Evolutionary conservation across 1,140 invertebrate species (phyloP).

Genomic region (Arion vulgaris): DNA sequence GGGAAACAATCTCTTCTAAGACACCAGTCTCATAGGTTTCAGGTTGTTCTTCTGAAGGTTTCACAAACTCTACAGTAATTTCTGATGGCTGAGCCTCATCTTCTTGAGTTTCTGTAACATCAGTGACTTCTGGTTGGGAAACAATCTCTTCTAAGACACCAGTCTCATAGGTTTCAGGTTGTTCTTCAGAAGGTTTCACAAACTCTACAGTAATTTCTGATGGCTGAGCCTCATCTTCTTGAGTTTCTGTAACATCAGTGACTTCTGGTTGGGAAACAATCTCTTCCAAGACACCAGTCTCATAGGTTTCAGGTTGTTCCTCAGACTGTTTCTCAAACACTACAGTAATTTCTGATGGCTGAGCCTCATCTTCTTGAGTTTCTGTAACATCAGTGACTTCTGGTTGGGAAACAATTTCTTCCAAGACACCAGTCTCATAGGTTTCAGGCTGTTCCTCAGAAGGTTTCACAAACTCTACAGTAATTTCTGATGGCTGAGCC

Average conservation of each 20-base stretch:
- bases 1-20: slow-evolving; percentile 22
- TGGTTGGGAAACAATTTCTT: slow-evolving; percentile 44
- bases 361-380: slow-evolving; percentile 45
- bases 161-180: slow-evolving; percentile 36
- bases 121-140: slow-evolving; percentile 37
- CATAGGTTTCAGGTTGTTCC: slow-evolving; percentile 34
- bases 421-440: slow-evolving; percentile 43
- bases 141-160: slow-evolving; percentile 35
- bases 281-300: slow-evolving; percentile 40
- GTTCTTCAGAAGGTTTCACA: slow-evolving; percentile 32
- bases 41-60: slow-evolving; percentile 44
- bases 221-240: slow-evolving; percentile 30
- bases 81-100: slow-evolving; percentile 44
- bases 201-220: slow-evolving; percentile 33
- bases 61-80: slow-evolving; percentile 49
- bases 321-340: slow-evolving; percentile 42
- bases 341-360: slow-evolving; percentile 48
- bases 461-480: slow-evolving; percentile 37
- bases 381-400: slow-evolving; percentile 43
- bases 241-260: slow-evolving; percentile 38
- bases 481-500: slow-evolving; percentile 40
- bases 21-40: slow-evolving; percentile 43
- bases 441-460: slow-evolving; percentile 46
- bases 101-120: slow-evolving; percentile 40
- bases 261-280: slow-evolving; percentile 41